A percentile compares a stretch with the other conserved stretches of the same genome.
phyloP scores from a whole-genome alignment of 2,113 vertebrate species.

The Athene cunicularia region DNA sequence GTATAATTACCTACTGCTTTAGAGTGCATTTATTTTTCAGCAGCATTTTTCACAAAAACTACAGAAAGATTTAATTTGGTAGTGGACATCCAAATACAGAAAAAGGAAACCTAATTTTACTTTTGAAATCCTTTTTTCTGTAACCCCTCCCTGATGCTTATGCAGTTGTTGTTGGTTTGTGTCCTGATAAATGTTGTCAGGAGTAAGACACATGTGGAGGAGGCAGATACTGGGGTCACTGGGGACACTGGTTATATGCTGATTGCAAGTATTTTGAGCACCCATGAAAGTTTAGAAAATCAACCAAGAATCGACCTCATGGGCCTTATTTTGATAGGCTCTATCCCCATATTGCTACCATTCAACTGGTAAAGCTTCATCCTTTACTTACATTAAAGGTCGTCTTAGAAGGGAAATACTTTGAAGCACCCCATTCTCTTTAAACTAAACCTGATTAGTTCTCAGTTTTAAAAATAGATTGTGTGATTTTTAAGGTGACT shows the following conservation, averaged over 20 bases:
- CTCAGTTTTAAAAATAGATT: not conserved
- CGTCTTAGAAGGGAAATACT: not conserved
- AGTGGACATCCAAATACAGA: not conserved
- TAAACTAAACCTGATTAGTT: not conserved
- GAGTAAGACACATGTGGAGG: accelerated
- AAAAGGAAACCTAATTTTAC: not conserved
- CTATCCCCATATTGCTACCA: not conserved
- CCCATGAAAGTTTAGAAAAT: not conserved
- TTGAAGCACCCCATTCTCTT: not conserved
- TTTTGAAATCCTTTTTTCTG: not conserved
- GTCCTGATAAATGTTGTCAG: not conserved
- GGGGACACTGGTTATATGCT: not conserved
- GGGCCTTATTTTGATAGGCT: not conserved
- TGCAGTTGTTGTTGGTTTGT: not conserved
- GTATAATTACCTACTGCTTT: not conserved
- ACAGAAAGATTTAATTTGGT: not conserved
- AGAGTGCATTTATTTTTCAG: not conserved
- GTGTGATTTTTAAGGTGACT: not conserved
- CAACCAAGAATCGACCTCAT: not conserved
- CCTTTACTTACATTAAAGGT: not conserved
- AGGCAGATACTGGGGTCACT: not conserved
- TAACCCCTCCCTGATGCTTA: not conserved
- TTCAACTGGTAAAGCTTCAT: not conserved
- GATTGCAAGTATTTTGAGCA: not conserved
- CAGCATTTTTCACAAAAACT: not conserved